Conservation (phyloP, 2,113 vertebrate genomes). For the Pampusana beccarii region DNA sequence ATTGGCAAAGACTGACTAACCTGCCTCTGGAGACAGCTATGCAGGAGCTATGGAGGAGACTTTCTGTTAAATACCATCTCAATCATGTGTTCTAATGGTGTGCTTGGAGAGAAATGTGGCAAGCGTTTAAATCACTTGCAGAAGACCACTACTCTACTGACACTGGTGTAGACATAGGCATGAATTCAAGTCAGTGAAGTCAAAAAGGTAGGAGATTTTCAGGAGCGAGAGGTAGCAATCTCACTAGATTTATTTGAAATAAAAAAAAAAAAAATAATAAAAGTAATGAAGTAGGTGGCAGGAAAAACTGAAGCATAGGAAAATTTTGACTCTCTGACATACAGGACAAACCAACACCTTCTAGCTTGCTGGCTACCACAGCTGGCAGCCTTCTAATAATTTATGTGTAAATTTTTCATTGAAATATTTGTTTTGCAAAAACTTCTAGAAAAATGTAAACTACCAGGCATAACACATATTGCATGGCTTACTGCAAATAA, state of each 20-base stretch:
- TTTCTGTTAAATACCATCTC: background rate
- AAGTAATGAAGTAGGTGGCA: background rate
- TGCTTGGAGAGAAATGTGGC: background rate
- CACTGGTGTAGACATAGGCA: background rate
- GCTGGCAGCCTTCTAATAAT: background rate
- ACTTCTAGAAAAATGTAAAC: background rate
- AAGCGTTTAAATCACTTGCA: background rate
- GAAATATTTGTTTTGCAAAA: background rate
- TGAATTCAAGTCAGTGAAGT: background rate
- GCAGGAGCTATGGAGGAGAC: background rate
- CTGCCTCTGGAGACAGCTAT: background rate
- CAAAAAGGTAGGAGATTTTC: background rate
- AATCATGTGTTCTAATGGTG: background rate
- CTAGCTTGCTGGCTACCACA: accelerated
- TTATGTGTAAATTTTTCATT: background rate
- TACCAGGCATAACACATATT: background rate
- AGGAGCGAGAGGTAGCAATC: background rate
- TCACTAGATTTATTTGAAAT: background rate
- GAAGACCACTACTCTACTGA: background rate
- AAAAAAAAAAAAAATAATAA: background rate
- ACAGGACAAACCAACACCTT: background rate
- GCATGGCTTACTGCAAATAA: background rate
- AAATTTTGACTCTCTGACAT: background rate
- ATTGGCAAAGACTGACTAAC: background rate
- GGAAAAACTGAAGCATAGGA: background rate